Percentiles rank a stretch among this genome's conserved stretches.
phyloP scores from a whole-genome alignment of 2,797 vertebrate species.

The Paedocypris micromegethes region DNA sequence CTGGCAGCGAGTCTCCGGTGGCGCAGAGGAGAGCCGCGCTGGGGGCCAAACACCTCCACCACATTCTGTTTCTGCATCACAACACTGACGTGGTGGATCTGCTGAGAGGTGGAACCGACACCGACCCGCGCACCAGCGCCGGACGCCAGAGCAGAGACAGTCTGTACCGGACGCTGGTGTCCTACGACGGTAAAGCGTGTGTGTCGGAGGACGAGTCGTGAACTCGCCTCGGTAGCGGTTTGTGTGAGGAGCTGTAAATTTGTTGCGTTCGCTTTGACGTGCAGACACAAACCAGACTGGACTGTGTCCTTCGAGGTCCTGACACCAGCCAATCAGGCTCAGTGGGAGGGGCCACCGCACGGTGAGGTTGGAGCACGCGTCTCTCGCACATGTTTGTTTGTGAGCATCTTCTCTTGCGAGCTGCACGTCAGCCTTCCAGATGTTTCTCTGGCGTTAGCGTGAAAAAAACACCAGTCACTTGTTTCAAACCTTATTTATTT shows the following conservation, averaged over 20 bases:
- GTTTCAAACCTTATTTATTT: slow-evolving; percentile 14
- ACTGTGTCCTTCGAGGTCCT: neutral
- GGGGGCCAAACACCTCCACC: slow-evolving; percentile 56
- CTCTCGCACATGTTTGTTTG: no score
- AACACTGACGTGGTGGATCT: slow-evolving; percentile 60
- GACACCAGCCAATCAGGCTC: neutral
- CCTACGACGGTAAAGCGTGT: slow-evolving; percentile 50
- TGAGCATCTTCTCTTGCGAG: no score
- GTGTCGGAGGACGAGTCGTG: slow-evolving; percentile 27
- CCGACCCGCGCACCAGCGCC: slow-evolving; percentile 32
- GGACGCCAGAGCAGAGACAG: slow-evolving; percentile 53
- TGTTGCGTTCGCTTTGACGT: neutral
- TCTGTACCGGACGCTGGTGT: slow-evolving; percentile 54
- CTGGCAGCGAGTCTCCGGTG: slow-evolving; percentile 41
- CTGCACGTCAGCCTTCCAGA: no score
- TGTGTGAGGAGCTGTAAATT: neutral
- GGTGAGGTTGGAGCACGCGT: no score
- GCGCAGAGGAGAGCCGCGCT: slow-evolving; percentile 56
- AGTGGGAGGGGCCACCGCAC: no score
- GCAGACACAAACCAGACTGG: slow-evolving; percentile 2
- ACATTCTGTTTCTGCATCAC: slow-evolving; percentile 65
- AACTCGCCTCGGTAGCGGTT: neutral
- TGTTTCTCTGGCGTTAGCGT: no score
- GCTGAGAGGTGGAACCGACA: slow-evolving; percentile 47
- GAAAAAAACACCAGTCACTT: no score